Percentiles rank a stretch among this genome's conserved stretches.
phyloP scores from a whole-genome alignment of 2,888 invertebrate species.

The Sphinx pinastri region DNA sequence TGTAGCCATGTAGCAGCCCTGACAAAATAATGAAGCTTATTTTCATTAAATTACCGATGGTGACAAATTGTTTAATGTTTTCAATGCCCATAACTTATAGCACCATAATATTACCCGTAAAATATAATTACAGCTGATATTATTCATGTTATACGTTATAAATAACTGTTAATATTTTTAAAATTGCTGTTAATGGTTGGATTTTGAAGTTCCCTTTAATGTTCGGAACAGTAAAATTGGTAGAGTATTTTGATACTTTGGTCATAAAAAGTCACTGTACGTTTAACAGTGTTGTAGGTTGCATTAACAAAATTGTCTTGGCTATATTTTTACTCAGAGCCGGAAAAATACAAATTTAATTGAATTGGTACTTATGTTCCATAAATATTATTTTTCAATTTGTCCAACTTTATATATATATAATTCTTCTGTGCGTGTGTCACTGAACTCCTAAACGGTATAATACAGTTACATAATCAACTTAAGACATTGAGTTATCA shows the following conservation, averaged over 20 bases:
- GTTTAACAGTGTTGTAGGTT: neutral
- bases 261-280: neutral
- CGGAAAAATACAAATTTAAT: neutral
- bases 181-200: neutral
- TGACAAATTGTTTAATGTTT: conserved; percentile 25
- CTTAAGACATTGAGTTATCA: too few species aligned
- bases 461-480: too few species aligned
- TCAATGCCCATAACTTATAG: conserved; percentile 18
- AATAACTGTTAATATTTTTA: neutral
- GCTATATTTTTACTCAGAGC: neutral
- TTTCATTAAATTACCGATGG: conserved; percentile 22
- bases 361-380: neutral
- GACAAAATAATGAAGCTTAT: conserved; percentile 13
- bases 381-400: neutral
- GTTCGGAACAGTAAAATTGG: neutral
- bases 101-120: conserved; percentile 19
- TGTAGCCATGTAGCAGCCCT: neutral
- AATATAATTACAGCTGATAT: conserved; percentile 18
- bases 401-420: too few species aligned
- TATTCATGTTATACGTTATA: conserved; percentile 16
- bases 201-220: neutral
- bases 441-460: too few species aligned
- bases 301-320: neutral
- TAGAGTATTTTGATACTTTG: neutral
- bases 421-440: too few species aligned